Base-by-base conservation (phyloP, 2,797 vertebrate species). In the Streptopelia turtur region DNA sequence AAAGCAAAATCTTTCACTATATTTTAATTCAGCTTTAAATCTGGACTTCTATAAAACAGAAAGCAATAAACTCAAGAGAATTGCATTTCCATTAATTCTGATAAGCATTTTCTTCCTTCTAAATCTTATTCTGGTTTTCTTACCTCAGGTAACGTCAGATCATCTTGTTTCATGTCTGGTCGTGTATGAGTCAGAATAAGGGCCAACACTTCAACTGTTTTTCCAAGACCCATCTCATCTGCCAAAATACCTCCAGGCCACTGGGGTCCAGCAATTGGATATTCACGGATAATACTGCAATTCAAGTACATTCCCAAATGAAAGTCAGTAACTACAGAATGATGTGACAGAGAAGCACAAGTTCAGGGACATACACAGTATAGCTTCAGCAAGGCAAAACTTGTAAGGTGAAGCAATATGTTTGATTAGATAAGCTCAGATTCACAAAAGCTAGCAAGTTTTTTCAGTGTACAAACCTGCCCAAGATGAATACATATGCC, bases 211-310 rank as follows among this genome's bases (percentile, higher is more conserved):
- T 99, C 99, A 86, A 99, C 99, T 3, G 99, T 99, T 97, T 99
- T 99, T 81, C 99, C 99, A 24, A 99, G 98, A n/a, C 99, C 99
- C 99, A 99, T 99, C 95, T 99, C 99, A 98, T 99, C 99, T 72
- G 99, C 99, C 96, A 99, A 98, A 96, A 99, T 99, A 89, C 99
- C 99, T 84, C 99, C 99, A 56, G 99, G 99, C 99, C 99, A 99
- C 93, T 99, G 98, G 28, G 98, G 96, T 52, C 99, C 99, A 43
- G 99, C 98, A 95, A 98, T 72, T 4, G 99, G 99, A 95, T 98
- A 98, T 83, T 99, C 99, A 86, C 97, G 98, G 47, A 99, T 98
- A 92, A 99, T 95, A 92, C 99, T 99, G 96, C 77, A 96, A 53
- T 92, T 59, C 41, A 96, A 95, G 87, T 68, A 88, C 20, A 81